Percentiles rank a stretch among this genome's conserved stretches.
Evolutionary conservation across 2,888 invertebrate species (phyloP).

Genomic region (Orchesellides sinensis): DNA sequence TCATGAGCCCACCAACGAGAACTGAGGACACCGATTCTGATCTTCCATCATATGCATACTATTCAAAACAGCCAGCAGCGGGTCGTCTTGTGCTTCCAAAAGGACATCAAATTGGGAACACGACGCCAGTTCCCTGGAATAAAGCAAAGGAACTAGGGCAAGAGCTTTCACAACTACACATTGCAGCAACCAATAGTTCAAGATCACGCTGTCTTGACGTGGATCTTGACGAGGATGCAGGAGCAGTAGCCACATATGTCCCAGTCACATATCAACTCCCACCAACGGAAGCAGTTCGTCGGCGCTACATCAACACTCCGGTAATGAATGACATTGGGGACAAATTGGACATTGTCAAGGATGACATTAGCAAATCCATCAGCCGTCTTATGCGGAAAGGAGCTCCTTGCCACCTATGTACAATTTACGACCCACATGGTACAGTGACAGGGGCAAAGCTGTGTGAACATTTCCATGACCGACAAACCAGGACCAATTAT

Average conservation of each 20-base stretch:
- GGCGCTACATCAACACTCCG: slow-evolving; percentile 57
- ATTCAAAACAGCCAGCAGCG: slow-evolving; percentile 54
- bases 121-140: slow-evolving; percentile 61
- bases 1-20: slow-evolving; percentile 12
- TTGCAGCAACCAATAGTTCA: slow-evolving; percentile 50
- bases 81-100: slow-evolving; percentile 64
- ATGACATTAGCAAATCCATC: slow-evolving; percentile 65
- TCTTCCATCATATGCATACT: slow-evolving; percentile 62
- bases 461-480: slow-evolving; percentile 57
- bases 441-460: slow-evolving; percentile 46
- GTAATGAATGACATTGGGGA: slow-evolving; percentile 65
- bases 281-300: slow-evolving; percentile 60
- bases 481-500: slow-evolving; percentile 43
- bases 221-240: slow-evolving; percentile 65
- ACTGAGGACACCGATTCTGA: slow-evolving; percentile 27
- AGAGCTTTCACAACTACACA: slow-evolving; percentile 1
- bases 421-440: slow-evolving; percentile 54
- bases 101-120: slow-evolving; percentile 62
- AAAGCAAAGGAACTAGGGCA: slow-evolving; percentile 31
- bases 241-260: slow-evolving; percentile 63
- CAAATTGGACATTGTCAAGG: slow-evolving; percentile 65
- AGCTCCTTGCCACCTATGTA: slow-evolving; percentile 57
- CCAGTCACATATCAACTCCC: slow-evolving; percentile 68
- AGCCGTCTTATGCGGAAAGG: slow-evolving; percentile 40
- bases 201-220: slow-evolving; percentile 63